These are phyloP conservation scores for Sinocyclocheilus rhinocerous DNA, from an alignment of 2,113 vertebrate genomes.

Conservation along the genomic window DNA sequence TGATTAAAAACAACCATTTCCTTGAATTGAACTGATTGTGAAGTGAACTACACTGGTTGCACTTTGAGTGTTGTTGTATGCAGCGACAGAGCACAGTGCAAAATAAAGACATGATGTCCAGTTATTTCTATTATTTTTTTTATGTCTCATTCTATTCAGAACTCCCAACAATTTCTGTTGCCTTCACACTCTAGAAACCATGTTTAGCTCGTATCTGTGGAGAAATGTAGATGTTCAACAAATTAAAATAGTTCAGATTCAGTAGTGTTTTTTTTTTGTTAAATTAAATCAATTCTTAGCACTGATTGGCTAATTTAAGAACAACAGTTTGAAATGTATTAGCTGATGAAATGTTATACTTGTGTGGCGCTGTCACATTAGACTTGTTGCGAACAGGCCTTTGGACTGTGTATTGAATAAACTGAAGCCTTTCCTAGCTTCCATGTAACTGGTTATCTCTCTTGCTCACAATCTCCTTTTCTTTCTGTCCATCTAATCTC, in stretches of 20 bases:
- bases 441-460: background rate
- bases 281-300: background rate
- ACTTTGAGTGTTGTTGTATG: no score
- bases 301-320: background rate
- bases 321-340: background rate
- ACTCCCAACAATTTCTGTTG: no score
- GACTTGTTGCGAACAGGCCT: constrained; percentile 5
- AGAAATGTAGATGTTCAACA: background rate
- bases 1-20: no score
- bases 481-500: background rate
- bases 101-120: background rate
- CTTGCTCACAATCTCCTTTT: background rate
- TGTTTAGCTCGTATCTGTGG: background rate
- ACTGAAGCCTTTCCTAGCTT: background rate
- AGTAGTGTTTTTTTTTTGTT: background rate
- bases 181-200: background rate
- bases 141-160: no score
- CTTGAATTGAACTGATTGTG: no score
- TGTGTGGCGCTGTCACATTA: background rate
- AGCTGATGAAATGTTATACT: background rate
- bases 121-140: background rate
- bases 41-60: no score
- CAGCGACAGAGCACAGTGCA: background rate
- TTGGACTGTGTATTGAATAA: background rate
- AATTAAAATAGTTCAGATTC: background rate